A percentile compares a stretch with the other conserved stretches of the same genome.
phyloP scores from a whole-genome alignment of 1,140 invertebrate species.

The Lepidurus packardi region DNA sequence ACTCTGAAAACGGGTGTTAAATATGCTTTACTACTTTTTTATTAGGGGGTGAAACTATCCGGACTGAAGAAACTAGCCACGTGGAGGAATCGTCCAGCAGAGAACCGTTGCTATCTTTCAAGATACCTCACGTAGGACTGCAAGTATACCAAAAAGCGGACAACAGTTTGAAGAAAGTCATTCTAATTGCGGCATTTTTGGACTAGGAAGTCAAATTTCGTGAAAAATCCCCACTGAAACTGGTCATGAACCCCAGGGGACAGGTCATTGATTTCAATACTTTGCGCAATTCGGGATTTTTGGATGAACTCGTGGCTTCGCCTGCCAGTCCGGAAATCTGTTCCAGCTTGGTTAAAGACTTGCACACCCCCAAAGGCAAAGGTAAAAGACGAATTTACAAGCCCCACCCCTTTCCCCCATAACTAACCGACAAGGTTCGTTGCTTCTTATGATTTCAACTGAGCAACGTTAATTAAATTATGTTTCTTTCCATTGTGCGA shows the following conservation, averaged over 20 bases:
- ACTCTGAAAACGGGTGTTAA: not conserved
- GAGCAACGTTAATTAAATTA: no score
- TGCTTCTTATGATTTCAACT: no score
- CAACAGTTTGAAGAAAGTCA: not conserved
- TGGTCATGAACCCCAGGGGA: conserved; percentile 71
- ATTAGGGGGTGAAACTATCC: not conserved
- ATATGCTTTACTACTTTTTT: not conserved
- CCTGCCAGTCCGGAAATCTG: conserved; percentile 60
- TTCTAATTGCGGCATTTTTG: conserved; percentile 21
- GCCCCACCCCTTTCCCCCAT: not conserved
- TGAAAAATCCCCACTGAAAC: conserved; percentile 61
- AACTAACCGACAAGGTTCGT: not conserved
- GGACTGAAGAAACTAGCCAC: not conserved
- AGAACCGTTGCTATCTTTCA: conserved; percentile 35
- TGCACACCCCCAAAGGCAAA: conserved; percentile 69
- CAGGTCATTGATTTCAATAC: conserved; percentile 62
- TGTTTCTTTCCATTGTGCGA: no score
- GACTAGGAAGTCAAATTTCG: conserved; percentile 30
- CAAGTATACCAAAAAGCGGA: conserved; percentile 33
- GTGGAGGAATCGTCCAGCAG: not conserved
- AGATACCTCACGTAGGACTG: conserved; percentile 37
- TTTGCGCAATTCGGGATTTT: conserved; percentile 51
- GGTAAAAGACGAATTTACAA: conserved; percentile 47
- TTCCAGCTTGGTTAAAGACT: conserved; percentile 65
- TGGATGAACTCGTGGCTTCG: conserved; percentile 54